These are phyloP conservation scores for pig (Sus scrofa) DNA, from an alignment of 2,113 vertebrate genomes.

Conservation along the genomic window DNA sequence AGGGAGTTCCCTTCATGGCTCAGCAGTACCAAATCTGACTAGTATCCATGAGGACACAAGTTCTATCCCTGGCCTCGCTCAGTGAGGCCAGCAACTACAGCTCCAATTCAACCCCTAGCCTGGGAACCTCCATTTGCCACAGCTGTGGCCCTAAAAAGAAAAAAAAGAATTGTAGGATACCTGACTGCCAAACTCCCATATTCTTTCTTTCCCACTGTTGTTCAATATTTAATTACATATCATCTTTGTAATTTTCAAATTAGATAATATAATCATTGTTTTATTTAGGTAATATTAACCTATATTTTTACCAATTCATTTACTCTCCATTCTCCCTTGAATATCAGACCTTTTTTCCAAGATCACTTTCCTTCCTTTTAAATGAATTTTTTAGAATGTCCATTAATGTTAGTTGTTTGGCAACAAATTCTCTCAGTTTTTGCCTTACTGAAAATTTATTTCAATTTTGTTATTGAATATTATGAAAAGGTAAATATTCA, in stretches of 20 bases:
- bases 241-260: neutral
- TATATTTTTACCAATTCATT: neutral
- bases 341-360: neutral
- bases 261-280: neutral
- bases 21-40: too few species aligned
- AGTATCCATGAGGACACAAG: too few species aligned
- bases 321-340: neutral
- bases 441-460: constrained; percentile 9
- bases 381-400: neutral
- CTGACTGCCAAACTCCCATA: neutral
- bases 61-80: too few species aligned
- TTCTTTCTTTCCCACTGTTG: neutral
- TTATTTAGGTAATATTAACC: neutral
- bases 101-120: too few species aligned
- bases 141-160: too few species aligned
- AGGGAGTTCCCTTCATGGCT: too few species aligned
- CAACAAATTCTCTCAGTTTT: neutral
- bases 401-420: neutral
- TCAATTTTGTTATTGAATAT: neutral
- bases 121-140: too few species aligned
- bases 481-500: neutral
- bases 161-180: neutral
- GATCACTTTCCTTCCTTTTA: neutral
- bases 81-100: too few species aligned
- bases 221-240: neutral